Base-by-base conservation (phyloP, 2,888 invertebrate species). In the Leucozona laternaria region DNA sequence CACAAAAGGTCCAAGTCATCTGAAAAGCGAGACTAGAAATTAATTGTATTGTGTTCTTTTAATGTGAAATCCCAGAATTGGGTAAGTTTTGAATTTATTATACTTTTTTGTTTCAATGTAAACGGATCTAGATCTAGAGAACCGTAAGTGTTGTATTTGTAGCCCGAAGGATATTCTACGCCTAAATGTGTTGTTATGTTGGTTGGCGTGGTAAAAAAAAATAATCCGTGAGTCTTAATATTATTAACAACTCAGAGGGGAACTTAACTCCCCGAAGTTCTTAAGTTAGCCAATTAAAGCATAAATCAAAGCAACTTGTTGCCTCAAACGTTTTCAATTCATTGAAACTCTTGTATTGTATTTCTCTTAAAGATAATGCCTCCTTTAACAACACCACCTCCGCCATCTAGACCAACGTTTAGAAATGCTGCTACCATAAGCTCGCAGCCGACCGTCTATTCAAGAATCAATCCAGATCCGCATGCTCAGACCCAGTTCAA, bases 281-380 rank as follows among this genome's bases (percentile, higher is more conserved):
- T 13, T 43, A 25, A 22, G 31, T 53, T 40, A 80, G 50, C 31
- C 48, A 40, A 34, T 57, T 60, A 15, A 40, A 40, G 1, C 5
- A 20, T 20, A 13, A 13, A 20, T 7, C 4, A 37, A 22, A 15
- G 8, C 8, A 40, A 60, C 22, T 40, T 22, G 22, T 15, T 17
- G 28, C 10, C 15, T 34, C 5, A 20, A 37, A 20, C 20, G n/a
- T 13, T 13, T 5, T 37, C 15, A 5, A 13, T 37, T 48, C 15
- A 22, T 70, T 53, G 43, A 40, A 28, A 17, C 2, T 50, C 13
- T 75, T 88, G 60, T 85, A 50, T 86, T 88, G 88, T 89, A 88
- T 66, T 48, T 66, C 17, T 66, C 89, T 90, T 90, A 64, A 90
- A 94, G 94, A 94, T 95, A 93, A 93, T 94, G 91, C 93, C 94